Evolutionary conservation across 2,888 invertebrate species (phyloP).

Genomic region (Ischnura elegans): DNA sequence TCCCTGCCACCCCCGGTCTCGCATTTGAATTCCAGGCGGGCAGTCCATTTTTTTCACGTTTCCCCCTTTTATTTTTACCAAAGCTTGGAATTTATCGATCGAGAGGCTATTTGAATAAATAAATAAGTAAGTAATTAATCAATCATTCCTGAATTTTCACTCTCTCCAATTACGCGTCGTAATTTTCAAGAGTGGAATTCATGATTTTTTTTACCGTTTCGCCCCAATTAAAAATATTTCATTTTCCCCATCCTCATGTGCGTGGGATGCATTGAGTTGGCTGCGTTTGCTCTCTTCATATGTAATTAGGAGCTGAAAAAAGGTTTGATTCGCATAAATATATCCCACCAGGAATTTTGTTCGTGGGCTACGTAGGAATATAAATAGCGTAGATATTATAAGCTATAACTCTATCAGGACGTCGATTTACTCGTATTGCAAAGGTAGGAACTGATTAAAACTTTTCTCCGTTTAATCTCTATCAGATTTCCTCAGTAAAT

Average conservation of each 20-base stretch:
- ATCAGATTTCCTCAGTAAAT: no score
- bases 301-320: background rate
- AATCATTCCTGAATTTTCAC: constrained; percentile 4
- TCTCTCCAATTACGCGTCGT: background rate
- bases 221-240: background rate
- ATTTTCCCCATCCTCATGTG: background rate
- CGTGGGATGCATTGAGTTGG: background rate
- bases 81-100: background rate
- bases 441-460: no score
- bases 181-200: background rate
- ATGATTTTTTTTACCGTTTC: background rate
- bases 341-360: background rate
- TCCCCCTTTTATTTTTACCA: background rate
- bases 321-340: background rate
- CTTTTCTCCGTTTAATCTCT: no score
- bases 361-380: no score
- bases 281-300: background rate
- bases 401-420: no score
- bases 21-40: background rate
- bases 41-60: background rate
- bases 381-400: no score
- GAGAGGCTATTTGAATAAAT: background rate
- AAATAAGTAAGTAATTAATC: constrained; percentile 6
- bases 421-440: no score
- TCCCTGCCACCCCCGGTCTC: background rate